phyloP scores from a whole-genome alignment of 1,140 invertebrate species.

The Anoplolepis gracilipes region DNA sequence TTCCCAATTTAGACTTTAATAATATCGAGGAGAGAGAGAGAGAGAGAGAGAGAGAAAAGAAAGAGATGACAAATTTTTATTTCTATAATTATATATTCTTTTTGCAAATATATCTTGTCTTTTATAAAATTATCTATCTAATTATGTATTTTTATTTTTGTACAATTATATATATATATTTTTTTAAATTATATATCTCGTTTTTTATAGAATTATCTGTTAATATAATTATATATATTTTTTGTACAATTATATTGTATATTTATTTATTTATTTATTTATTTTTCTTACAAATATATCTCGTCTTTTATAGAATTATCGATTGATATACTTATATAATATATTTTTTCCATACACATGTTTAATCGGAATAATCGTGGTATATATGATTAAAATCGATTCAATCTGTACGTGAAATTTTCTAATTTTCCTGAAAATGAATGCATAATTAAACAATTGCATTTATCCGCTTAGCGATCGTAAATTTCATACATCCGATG shows the following conservation, averaged over 20 bases:
- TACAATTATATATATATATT: no score
- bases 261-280: no score
- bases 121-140: not conserved
- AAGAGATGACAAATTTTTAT: no score
- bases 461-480: not conserved
- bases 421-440: not conserved
- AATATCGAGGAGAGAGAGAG: no score
- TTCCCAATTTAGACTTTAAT: no score
- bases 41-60: no score
- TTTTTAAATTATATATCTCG: no score
- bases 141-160: not conserved
- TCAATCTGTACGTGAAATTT: conserved; percentile 6
- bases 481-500: not conserved
- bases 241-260: no score
- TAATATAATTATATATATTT: no score
- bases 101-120: not conserved
- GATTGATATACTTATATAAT: not conserved
- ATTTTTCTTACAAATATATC: not conserved
- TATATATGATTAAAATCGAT: conserved; percentile 8
- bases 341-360: not conserved
- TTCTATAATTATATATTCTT: no score
- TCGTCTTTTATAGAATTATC: not conserved
- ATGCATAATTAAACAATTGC: conserved; percentile 13
- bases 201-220: no score
- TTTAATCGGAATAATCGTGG: not conserved